Conservation (phyloP, 2,797 vertebrate genomes). For the Hyperoplus lanceolatus region DNA sequence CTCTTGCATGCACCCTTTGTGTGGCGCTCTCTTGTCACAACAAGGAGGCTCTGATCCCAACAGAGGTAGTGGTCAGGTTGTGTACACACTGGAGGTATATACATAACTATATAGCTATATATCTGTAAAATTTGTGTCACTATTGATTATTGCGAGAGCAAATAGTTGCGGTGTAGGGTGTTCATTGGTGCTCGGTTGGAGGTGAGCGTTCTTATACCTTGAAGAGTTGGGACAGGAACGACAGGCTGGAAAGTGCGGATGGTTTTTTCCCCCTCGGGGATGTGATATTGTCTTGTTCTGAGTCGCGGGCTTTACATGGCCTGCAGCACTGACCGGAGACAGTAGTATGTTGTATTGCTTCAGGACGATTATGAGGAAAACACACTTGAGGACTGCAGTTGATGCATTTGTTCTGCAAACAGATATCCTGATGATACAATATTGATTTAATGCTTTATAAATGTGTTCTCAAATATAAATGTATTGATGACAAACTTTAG, state of each 20-base stretch:
- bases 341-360: constrained; percentile 69
- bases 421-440: constrained; percentile 79
- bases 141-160: constrained; percentile 80
- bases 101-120: constrained; percentile 84
- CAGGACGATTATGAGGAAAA: constrained; percentile 65
- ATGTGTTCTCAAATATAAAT: constrained; percentile 85
- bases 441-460: constrained; percentile 88
- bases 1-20: constrained; percentile 84
- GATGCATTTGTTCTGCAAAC: constrained; percentile 80
- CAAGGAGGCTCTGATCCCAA: constrained; percentile 72
- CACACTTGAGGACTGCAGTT: constrained; percentile 75
- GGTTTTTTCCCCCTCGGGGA: constrained; percentile 51
- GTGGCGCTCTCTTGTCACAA: constrained; percentile 75
- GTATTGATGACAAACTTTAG: constrained; percentile 80
- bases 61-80: constrained; percentile 75
- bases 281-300: constrained; percentile 58
- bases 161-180: constrained; percentile 70
- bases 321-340: constrained; percentile 61
- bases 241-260: constrained; percentile 57
- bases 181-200: constrained; percentile 73
- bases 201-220: constrained; percentile 59
- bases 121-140: constrained; percentile 83
- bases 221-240: constrained; percentile 62
- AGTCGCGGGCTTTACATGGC: constrained; percentile 59
- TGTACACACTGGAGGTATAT: constrained; percentile 87